These are phyloP conservation scores for Brevimyrus niger DNA, from an alignment of 2,113 vertebrate genomes.

Conservation along the genomic window DNA sequence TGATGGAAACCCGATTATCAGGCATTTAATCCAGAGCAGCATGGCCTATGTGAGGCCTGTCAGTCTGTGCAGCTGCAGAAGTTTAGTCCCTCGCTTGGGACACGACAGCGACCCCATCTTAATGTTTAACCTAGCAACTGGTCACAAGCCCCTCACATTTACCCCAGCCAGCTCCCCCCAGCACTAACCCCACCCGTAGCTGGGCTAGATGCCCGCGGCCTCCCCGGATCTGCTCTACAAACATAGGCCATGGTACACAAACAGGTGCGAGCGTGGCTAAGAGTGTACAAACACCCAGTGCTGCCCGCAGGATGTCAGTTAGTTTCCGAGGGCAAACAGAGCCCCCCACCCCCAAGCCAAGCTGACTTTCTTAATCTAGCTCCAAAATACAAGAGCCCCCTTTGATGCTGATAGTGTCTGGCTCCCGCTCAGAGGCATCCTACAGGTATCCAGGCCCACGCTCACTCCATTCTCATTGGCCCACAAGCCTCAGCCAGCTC, in stretches of 20 bases:
- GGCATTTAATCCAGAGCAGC: background rate
- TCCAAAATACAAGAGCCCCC: conserved; percentile 2
- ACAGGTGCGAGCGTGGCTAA: background rate
- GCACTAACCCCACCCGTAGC: background rate
- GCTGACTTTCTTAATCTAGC: conserved; percentile 3
- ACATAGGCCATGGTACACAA: background rate
- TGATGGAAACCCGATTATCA: background rate
- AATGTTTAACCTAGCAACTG: background rate
- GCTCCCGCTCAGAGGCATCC: background rate
- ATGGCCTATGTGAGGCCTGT: background rate
- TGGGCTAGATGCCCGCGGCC: too few relatives aligned
- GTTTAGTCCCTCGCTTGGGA: background rate
- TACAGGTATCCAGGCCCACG: background rate
- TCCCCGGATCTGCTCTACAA: background rate
- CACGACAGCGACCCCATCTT: background rate
- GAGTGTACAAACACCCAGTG: background rate
- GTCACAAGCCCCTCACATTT: background rate
- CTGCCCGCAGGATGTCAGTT: background rate
- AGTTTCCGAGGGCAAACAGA: conserved; percentile 12
- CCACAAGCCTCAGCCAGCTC: background rate
- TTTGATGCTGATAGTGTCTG: background rate
- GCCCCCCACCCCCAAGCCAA: background rate
- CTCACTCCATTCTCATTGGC: background rate
- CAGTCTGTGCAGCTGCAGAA: background rate
- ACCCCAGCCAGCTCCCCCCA: background rate